Evolutionary conservation across 2,888 invertebrate genomes (phyloP), one percentile per base, ranked within the genome.

Genomic region (Ormia ochracea): DNA sequence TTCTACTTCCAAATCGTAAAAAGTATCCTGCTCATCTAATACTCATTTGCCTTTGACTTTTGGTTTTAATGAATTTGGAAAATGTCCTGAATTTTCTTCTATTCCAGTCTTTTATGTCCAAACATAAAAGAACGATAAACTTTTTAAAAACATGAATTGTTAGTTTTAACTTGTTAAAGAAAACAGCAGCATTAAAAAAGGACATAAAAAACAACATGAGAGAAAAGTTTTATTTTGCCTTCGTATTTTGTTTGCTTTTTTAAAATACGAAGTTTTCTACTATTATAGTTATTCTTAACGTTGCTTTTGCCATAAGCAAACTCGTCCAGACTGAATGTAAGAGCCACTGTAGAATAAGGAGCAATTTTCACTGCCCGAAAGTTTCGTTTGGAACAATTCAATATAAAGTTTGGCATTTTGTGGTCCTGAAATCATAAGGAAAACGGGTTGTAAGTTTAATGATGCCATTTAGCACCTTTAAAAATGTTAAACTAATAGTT

Each of bases 121-220:
- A 65, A 70, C 56, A 54, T 52, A 72, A 75, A 77, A 78, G 52
- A 36, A 61, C 77, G 76, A 79, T 79, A 82, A 78, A 81, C 72
- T 72, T 78, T 59, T 66, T 59, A 56, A 81, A 81, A 81, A 81
- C 82, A 81, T 78, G 82, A 82, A 74, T 76, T 82, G 81, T 81
- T 81, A 76, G 78, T 77, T 82, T 79, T 77, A 78, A 78, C 56
- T 80, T 74, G 56, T 17, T 36, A 72, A 56, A 59, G 66, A 74
- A 78, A 72, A 72, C 48, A 61, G 59, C 50, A 66, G 26, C 28
- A 43, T 26, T 28, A 59, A 26, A 26, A 58, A 58, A 5, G 21
- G 21, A 12, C 21, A 56, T 19, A 36, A 7, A 36, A 36, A 68
- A 38, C 50, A 50, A 36, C 19, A 45, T 23, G 31, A 10, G n/a